These are phyloP conservation scores for Numida meleagris DNA, from an alignment of 2,113 vertebrate species.

Conservation along the genomic window DNA sequence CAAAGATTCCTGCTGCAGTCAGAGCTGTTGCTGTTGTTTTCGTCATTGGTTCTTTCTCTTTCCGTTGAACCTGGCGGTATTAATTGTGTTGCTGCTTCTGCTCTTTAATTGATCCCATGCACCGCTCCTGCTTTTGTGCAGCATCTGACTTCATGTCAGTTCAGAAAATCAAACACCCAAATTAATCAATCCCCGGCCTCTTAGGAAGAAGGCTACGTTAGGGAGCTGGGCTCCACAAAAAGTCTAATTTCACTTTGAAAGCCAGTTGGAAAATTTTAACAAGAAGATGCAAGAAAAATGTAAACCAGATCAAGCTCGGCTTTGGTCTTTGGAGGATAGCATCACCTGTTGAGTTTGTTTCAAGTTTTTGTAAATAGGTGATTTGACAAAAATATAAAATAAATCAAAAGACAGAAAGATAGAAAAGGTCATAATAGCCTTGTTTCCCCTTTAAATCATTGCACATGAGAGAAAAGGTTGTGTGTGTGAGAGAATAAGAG, in stretches of 20 bases:
- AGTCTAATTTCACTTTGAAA: constrained; percentile 76
- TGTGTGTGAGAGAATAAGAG: constrained; percentile 43
- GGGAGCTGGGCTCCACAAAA: constrained; percentile 66
- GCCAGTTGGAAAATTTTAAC: constrained; percentile 74
- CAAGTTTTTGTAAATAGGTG: constrained; percentile 74
- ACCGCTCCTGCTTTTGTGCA: constrained; percentile 58
- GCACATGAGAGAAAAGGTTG: constrained; percentile 35
- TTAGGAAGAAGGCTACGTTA: constrained; percentile 61
- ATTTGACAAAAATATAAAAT: constrained; percentile 72
- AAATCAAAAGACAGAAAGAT: constrained; percentile 60
- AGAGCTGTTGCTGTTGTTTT: constrained; percentile 75
- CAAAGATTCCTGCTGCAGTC: constrained; percentile 68
- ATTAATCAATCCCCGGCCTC: constrained; percentile 72
- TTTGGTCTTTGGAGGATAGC: constrained; percentile 69
- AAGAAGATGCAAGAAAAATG: constrained; percentile 75
- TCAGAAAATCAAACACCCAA: constrained; percentile 66
- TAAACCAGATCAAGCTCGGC: constrained; percentile 73
- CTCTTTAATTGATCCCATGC: constrained; percentile 74
- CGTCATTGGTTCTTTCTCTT: constrained; percentile 60
- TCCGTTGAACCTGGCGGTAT: constrained; percentile 40
- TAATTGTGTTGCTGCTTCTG: constrained; percentile 71
- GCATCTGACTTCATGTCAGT: constrained; percentile 61
- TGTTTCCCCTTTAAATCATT: constrained; percentile 55
- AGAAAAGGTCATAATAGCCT: constrained; percentile 63
- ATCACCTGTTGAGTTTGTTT: constrained; percentile 72